Evolutionary conservation across 2,113 vertebrate genomes (phyloP).

Genomic region (Charina bottae): DNA sequence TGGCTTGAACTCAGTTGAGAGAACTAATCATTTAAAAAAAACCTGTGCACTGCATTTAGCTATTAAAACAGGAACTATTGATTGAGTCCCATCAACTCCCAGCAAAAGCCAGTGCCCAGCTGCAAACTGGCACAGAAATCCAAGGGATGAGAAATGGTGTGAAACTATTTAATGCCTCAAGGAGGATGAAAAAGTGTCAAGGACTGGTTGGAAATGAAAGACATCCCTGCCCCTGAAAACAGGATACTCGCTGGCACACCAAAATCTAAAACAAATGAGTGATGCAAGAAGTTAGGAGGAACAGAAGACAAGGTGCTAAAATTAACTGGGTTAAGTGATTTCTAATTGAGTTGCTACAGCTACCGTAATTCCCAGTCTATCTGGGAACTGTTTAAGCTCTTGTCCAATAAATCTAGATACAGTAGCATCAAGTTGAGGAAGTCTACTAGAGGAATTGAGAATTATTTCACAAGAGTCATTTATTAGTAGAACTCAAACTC

Average conservation of each 20-base stretch:
- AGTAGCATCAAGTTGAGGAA: neutral
- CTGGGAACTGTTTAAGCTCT: neutral
- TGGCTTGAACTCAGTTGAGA: slow-evolving; percentile 58
- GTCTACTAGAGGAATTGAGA: neutral
- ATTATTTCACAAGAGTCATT: neutral
- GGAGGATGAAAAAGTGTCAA: neutral
- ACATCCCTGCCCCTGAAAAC: slow-evolving; percentile 38
- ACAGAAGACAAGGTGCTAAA: slow-evolving; percentile 1
- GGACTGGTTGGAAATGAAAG: neutral
- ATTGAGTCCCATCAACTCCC: slow-evolving; percentile 52
- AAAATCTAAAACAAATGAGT: slow-evolving; percentile 43
- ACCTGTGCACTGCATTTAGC: slow-evolving; percentile 60
- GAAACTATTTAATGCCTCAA: slow-evolving; percentile 17
- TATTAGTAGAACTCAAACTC: neutral
- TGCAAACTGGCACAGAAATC: slow-evolving; percentile 22
- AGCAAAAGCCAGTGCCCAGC: slow-evolving; percentile 59
- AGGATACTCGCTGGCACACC: neutral
- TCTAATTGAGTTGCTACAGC: neutral
- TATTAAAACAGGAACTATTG: slow-evolving; percentile 63
- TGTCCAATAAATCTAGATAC: neutral
- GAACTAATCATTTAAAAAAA: slow-evolving; percentile 64
- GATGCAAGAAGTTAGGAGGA: slow-evolving; percentile 9
- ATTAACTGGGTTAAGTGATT: neutral
- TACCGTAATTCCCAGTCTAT: neutral
- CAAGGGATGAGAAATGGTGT: slow-evolving; percentile 37